These are phyloP conservation scores for Araneus ventricosus DNA, from an alignment of 1,140 invertebrate genomes.

Conservation along the genomic window DNA sequence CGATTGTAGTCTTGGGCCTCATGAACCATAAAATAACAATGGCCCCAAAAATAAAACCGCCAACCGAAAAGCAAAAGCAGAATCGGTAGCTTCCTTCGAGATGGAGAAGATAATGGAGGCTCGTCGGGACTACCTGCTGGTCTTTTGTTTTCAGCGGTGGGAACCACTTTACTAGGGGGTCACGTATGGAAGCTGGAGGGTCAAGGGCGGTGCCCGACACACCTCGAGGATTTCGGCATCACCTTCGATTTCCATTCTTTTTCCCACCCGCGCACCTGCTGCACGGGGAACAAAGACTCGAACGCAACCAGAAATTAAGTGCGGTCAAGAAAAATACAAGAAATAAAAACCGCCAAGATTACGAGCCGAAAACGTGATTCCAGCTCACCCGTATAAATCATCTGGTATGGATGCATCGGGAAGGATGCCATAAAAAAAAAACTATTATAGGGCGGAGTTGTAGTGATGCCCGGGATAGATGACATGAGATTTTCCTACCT, in stretches of 20 bases:
- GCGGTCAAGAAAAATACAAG: not conserved
- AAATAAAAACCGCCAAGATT: not conserved
- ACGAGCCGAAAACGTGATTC: constrained; percentile 22
- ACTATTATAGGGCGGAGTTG: not conserved
- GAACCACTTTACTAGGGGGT: constrained; percentile 30
- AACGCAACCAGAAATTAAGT: not conserved
- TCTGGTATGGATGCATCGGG: not conserved
- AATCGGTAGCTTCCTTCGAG: constrained; percentile 42
- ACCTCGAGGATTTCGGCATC: constrained; percentile 41
- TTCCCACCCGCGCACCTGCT: constrained; percentile 34
- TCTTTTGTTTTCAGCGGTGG: constrained; percentile 49
- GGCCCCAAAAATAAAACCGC: not conserved
- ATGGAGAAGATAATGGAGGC: constrained; percentile 30
- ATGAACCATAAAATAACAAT: constrained; percentile 44
- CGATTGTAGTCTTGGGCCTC: not conserved
- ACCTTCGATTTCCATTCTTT: constrained; percentile 28
- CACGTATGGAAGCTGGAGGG: constrained; percentile 54
- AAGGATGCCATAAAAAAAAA: not conserved
- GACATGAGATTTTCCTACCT: not conserved
- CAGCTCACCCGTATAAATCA: not conserved
- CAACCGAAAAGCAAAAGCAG: not conserved
- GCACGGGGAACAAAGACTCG: not conserved
- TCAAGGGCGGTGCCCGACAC: constrained; percentile 62
- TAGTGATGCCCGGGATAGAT: not conserved
- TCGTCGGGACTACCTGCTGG: constrained; percentile 43